Evolutionary conservation across 2,797 vertebrate genomes (phyloP).

Genomic region (Platyrinchus mystaceus): DNA sequence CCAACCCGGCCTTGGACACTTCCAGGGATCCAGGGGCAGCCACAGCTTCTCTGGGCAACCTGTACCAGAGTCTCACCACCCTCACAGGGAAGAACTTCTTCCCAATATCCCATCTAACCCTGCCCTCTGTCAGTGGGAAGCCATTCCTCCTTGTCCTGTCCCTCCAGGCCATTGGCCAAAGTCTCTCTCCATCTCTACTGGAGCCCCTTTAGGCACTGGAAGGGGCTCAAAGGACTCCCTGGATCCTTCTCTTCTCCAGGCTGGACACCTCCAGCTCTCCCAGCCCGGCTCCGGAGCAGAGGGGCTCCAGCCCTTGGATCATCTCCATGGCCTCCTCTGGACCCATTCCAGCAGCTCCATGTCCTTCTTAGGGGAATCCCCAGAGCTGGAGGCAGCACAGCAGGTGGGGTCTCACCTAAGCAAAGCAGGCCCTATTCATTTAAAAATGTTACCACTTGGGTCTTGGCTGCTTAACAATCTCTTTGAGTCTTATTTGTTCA

Average conservation of each 20-base stretch:
- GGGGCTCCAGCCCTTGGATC: background rate
- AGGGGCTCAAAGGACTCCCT: background rate
- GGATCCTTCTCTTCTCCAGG: background rate
- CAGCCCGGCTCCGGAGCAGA: background rate
- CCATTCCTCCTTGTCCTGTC: background rate
- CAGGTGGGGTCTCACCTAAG: background rate
- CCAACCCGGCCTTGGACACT: background rate
- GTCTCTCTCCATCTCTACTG: background rate
- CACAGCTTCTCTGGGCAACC: background rate
- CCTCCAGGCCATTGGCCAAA: background rate
- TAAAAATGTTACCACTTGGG: background rate
- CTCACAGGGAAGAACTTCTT: fast-evolving
- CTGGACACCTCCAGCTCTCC: background rate
- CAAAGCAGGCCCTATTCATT: background rate
- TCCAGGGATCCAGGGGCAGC: background rate
- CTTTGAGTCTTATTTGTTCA: background rate
- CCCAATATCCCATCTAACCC: fast-evolving
- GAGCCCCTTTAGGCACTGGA: fast-evolving
- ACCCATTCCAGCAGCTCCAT: background rate
- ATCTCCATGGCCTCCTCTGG: background rate
- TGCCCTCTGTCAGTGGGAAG: fast-evolving
- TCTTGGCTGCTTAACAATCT: background rate
- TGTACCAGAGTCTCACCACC: fast-evolving
- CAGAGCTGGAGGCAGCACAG: background rate
- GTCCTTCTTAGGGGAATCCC: background rate